Base-by-base conservation (phyloP, 2,888 invertebrate genomes). In the Latrodectus hesperus region DNA sequence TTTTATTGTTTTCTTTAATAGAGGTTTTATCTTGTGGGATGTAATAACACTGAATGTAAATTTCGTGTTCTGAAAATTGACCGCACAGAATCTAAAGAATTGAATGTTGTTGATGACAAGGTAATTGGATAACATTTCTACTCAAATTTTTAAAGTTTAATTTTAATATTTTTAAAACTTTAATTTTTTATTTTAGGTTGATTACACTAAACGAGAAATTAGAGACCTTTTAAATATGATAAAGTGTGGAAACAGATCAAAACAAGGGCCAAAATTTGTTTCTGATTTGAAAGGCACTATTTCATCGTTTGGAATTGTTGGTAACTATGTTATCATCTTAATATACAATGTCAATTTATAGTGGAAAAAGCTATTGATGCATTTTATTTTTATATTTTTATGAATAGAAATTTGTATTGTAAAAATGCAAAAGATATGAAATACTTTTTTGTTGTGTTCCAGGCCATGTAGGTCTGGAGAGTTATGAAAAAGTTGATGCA, bases 21-120 rank as follows among this genome's bases (percentile, higher is more conserved):
- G 97, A 95, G 96, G 91, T 97, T 96, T 92, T 99, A 97, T 93
- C 93, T 99, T 73, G 97, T 99, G 91, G 99, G 99, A 9, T 98
- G 98, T 16, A 99, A 99, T 92, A 97, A 97, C 91, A 96, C 96
- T 0, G 95, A 98, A 92, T 97, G 96, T 0, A 94, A 96, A 82
- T 99, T 98, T 92, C 94, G 98, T 88, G 96, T 99, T 0, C 94
- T 99, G 17, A 98, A 97, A 93, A 98, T 99, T 90, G 98, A 99
- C 92, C 94, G 99, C 84, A 96, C 96, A 88, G 96, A 97, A 91
- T 95, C 96, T 0, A 95, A 94, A 91, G 96, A 96, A 68, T 92
- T 98, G 70, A 93, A 95, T 88, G 94, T 98, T 14, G 95, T 96
- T 77, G 98, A 99, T 93, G 98, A 98, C 92, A 92, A 92, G 91